phyloP scores from a whole-genome alignment of 1,140 invertebrate species.

The Anastrepha ludens region DNA sequence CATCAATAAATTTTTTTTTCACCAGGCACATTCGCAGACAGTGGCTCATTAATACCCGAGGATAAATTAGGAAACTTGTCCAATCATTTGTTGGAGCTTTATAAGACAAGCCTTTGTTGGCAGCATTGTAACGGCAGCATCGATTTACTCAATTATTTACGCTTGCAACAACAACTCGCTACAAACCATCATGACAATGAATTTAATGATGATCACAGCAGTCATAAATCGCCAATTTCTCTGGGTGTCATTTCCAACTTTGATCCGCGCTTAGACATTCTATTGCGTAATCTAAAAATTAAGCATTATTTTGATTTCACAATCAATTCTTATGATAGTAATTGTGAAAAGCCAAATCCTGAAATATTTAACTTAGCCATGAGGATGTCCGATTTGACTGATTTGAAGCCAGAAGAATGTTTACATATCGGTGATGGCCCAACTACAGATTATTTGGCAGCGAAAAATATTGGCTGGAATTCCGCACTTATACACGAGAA shows the following conservation, averaged over 20 bases:
- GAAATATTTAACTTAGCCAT: conserved; percentile 86
- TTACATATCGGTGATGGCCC: conserved; percentile 89
- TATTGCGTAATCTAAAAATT: conserved; percentile 81
- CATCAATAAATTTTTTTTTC: background rate
- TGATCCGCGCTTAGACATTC: conserved; percentile 84
- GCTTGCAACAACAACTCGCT: conserved; percentile 63
- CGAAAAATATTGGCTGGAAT: conserved; percentile 84
- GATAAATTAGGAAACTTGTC: conserved; percentile 78
- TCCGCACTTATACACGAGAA: conserved; percentile 78
- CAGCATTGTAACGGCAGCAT: conserved; percentile 79
- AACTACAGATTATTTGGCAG: conserved; percentile 85
- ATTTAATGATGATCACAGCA: background rate
- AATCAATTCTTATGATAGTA: conserved; percentile 83
- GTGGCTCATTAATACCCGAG: conserved; percentile 70
- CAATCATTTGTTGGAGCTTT: conserved; percentile 79
- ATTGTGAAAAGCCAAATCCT: conserved; percentile 84
- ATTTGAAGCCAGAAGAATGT: conserved; percentile 78
- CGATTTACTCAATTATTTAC: conserved; percentile 79
- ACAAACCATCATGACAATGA: conserved; percentile 27
- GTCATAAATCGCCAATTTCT: conserved; percentile 69
- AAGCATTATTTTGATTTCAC: conserved; percentile 86
- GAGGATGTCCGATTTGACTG: conserved; percentile 69
- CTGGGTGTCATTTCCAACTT: conserved; percentile 92
- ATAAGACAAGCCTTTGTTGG: conserved; percentile 84
- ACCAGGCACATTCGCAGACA: conserved; percentile 69